Base-by-base conservation (phyloP, 2,888 invertebrate genomes). In the Phlogophora meticulosa region DNA sequence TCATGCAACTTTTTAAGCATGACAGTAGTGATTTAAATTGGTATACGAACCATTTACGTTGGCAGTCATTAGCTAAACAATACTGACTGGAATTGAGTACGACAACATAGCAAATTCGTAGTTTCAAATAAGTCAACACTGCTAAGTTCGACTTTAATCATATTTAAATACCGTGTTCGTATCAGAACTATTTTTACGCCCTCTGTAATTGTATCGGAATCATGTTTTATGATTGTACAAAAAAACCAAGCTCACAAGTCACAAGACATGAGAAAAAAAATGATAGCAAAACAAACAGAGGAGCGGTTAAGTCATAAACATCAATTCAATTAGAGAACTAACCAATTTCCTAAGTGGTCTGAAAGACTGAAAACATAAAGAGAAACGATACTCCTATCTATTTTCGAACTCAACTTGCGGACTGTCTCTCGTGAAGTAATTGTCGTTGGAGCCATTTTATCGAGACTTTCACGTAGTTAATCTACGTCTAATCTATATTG, bases 331-430 rank as follows among this genome's bases (percentile, higher is more conserved):
- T 80, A 75, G 34, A 55, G 49, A 58, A 59, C 49, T 58, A 57
- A 63, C 46, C 73, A 79, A 81, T 81, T 76, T 63, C 36, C 71
- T 70, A 79, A 81, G 79, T 81, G 79, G 61, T 52, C 62, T 49
- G 59, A 57, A 66, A 59, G 61, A 49, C 62, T 49, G 59, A 57
- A 66, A 59, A 79, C 52, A 43, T 60, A 48, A 68, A 60, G 61
- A 24, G n/a, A 62, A 43, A 24, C 57, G 58, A 63, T 74, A 61
- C 38, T 28, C 10, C 13, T 59, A 63, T 80, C 75, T 75, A 59
- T 63, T 52, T 65, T 34, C 36, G 40, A 70, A 58, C 61, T 45
- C 52, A 62, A 38, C 46, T 56, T 15, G 42, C 24, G 10, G 32
- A 46, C 45, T 60, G 68, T 65, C 42, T 56, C 24, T 45, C 15